Percentiles rank a stretch among this genome's conserved stretches.
These are phyloP conservation scores for Drosophila prosaltans DNA, from an alignment of 1,140 invertebrate species.

Conservation along the genomic window DNA sequence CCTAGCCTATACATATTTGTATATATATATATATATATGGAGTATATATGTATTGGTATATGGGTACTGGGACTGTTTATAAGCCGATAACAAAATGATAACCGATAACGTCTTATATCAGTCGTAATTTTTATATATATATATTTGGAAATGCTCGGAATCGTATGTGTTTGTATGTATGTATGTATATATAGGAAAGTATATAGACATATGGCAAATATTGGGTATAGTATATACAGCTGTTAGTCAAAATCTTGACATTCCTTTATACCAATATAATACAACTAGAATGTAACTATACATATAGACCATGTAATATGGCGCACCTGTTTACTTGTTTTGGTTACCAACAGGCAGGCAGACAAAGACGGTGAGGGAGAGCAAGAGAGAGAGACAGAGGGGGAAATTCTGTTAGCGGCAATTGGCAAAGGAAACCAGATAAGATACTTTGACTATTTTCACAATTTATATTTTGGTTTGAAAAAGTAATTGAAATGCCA, in stretches of 20 bases:
- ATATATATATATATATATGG: conserved; percentile 23
- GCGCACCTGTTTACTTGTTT: conserved; percentile 6
- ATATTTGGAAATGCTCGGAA: neutral
- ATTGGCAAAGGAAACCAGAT: conserved; percentile 69
- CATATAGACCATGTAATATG: conserved; percentile 14
- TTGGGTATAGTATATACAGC: conserved; percentile 21
- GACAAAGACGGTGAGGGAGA: neutral
- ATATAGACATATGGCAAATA: neutral
- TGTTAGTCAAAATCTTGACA: conserved; percentile 26
- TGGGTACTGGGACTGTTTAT: neutral
- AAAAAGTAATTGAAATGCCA: conserved; percentile 69
- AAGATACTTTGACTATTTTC: conserved; percentile 61
- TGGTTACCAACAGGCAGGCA: neutral
- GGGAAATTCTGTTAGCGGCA: conserved; percentile 30
- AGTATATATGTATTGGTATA: conserved; percentile 17
- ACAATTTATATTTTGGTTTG: conserved; percentile 31
- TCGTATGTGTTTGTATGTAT: neutral
- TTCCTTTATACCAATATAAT: conserved; percentile 17
- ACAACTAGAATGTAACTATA: neutral
- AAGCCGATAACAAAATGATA: conserved; percentile 67
- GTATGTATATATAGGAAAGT: neutral
- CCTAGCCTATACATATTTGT: neutral
- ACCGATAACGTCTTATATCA: conserved; percentile 62
- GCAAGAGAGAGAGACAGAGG: neutral
- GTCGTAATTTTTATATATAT: conserved; percentile 52